phyloP scores from a whole-genome alignment of 2,113 vertebrate species.

The Microtus pennsylvanicus region DNA sequence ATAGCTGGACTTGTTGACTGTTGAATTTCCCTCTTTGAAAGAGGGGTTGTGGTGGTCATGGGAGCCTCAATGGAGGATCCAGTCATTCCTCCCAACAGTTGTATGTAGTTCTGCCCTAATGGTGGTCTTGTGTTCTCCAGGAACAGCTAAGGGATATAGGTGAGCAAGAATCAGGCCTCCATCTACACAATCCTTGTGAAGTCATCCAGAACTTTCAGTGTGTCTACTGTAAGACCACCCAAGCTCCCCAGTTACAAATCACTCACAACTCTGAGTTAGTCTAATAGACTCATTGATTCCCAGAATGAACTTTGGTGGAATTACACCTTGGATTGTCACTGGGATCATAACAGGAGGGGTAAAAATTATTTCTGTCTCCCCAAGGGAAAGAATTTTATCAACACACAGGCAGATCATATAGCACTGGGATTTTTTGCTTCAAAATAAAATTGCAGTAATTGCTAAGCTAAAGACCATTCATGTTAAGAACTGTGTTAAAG shows the following conservation, averaged over 20 bases:
- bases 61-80: background rate
- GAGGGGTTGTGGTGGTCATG: no score
- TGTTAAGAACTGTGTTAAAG: background rate
- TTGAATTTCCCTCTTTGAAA: background rate
- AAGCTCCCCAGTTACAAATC: background rate
- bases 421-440: constrained; percentile 18
- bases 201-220: background rate
- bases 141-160: background rate
- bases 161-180: background rate
- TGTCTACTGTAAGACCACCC: background rate
- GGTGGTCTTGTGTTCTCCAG: background rate
- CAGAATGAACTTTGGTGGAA: background rate
- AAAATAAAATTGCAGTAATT: background rate
- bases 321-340: background rate
- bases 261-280: background rate
- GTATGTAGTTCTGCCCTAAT: background rate
- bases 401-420: background rate
- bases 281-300: background rate
- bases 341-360: background rate
- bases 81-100: background rate
- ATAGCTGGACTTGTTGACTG: background rate
- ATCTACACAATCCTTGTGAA: background rate
- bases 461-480: background rate
- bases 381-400: background rate
- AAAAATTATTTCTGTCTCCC: background rate